Percentiles rank a stretch among this genome's conserved stretches.
Evolutionary conservation across 2,797 vertebrate genomes (phyloP).

Genomic region (Myotis daubentonii): DNA sequence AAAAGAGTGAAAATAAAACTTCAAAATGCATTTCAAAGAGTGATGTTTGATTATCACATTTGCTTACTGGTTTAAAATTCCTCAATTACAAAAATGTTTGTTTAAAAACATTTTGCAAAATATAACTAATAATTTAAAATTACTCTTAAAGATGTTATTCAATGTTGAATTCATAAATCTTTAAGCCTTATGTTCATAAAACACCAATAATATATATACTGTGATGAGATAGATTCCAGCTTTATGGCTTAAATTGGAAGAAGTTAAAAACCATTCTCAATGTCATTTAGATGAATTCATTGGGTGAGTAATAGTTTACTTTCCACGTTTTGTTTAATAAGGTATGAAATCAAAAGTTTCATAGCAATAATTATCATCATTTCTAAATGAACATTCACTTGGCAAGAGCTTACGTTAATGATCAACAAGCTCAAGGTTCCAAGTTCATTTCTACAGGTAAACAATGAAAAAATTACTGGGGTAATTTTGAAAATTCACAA

Average conservation of each 20-base stretch:
- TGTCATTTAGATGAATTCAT: slow-evolving; percentile 70
- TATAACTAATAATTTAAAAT: slow-evolving; percentile 66
- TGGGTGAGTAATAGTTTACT: slow-evolving; percentile 64
- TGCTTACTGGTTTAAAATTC: background rate
- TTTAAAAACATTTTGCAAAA: slow-evolving; percentile 42
- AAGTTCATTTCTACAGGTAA: slow-evolving; percentile 61
- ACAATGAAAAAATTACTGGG: background rate
- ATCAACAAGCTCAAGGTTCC: slow-evolving; percentile 53
- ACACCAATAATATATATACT: slow-evolving; percentile 63
- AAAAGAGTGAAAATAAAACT: slow-evolving; percentile 72
- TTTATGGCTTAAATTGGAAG: slow-evolving; percentile 74
- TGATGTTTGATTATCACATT: background rate
- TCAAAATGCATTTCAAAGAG: background rate
- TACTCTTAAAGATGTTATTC: slow-evolving; percentile 38
- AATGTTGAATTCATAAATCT: slow-evolving; percentile 60
- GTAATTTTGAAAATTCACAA: slow-evolving; percentile 74
- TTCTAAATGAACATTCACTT: slow-evolving; percentile 73
- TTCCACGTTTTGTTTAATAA: slow-evolving; percentile 69
- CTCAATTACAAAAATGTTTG: slow-evolving; percentile 10
- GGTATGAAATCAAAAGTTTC: slow-evolving; percentile 77
- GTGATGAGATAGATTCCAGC: slow-evolving; percentile 64
- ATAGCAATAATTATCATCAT: slow-evolving; percentile 67
- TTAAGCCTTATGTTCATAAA: slow-evolving; percentile 60
- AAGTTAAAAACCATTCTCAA: slow-evolving; percentile 75
- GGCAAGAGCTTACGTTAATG: slow-evolving; percentile 57